Conservation (phyloP, 2,797 vertebrate species). For the Emydoidea blandingii region DNA sequence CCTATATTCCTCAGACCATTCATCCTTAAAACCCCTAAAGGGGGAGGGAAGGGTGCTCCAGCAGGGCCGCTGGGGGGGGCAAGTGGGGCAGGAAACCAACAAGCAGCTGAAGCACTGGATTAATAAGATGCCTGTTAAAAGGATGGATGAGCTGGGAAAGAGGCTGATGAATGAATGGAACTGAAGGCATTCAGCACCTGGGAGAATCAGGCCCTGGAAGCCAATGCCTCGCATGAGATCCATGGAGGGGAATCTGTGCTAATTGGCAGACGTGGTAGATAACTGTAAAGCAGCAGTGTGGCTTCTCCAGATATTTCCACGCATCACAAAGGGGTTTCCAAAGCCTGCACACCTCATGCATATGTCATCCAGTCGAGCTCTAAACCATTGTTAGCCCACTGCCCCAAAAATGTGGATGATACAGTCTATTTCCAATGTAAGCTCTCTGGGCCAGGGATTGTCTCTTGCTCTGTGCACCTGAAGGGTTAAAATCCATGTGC, state of each 20-base stretch:
- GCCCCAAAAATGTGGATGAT: not conserved
- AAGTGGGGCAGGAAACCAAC: not conserved
- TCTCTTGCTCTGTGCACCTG: not conserved
- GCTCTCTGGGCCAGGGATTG: not conserved
- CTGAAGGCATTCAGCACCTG: not conserved
- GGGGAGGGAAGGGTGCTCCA: not conserved
- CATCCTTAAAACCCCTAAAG: not conserved
- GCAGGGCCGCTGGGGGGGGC: too few relatives aligned
- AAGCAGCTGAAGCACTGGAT: not conserved
- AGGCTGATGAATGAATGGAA: not conserved
- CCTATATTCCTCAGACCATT: not conserved
- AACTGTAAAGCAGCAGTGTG: not conserved
- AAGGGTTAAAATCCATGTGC: too few relatives aligned
- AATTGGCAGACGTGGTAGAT: not conserved
- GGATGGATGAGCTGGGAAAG: not conserved
- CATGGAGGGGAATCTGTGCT: not conserved
- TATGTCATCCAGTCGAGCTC: not conserved
- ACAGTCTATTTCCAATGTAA: not conserved
- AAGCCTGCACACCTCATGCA: not conserved
- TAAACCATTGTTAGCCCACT: not conserved
- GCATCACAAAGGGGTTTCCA: not conserved
- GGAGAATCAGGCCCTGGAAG: not conserved
- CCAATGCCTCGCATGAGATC: not conserved
- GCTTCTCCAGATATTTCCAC: not conserved
- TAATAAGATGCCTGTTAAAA: not conserved